phyloP scores from a whole-genome alignment of 1,140 invertebrate species.

The Trachelipus rathkii region DNA sequence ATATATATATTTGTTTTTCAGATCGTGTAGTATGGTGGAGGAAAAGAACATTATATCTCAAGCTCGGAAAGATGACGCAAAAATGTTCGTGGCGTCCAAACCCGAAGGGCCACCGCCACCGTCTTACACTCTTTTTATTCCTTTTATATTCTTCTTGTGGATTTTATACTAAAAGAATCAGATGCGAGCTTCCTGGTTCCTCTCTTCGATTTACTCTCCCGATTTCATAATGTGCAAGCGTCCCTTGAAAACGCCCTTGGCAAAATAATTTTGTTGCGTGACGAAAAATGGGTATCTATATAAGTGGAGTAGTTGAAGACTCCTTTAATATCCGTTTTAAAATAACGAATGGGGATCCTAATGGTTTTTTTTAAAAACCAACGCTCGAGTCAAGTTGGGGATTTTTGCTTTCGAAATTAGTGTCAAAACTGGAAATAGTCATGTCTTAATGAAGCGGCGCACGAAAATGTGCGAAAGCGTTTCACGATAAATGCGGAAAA shows the following conservation, averaged over 20 bases:
- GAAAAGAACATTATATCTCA: not conserved
- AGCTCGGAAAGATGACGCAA: not conserved
- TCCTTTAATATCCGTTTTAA: slow-evolving; percentile 10
- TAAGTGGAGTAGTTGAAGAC: not conserved
- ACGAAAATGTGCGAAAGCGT: too few species aligned
- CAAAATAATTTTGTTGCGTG: slow-evolving; percentile 10
- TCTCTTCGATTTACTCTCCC: not conserved
- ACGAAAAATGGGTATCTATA: slow-evolving; percentile 21
- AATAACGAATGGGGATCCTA: slow-evolving; percentile 21
- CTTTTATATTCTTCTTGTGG: too few species aligned
- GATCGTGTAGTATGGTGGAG: not conserved
- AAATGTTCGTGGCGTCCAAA: not conserved
- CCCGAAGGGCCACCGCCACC: not conserved
- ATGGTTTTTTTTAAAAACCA: slow-evolving; percentile 17
- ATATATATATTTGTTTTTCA: too few species aligned
- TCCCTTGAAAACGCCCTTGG: slow-evolving; percentile 18
- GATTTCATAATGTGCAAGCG: slow-evolving; percentile 20
- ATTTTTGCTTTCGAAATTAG: slow-evolving; percentile 22
- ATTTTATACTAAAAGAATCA: too few species aligned
- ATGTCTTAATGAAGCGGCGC: too few species aligned
- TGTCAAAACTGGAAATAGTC: slow-evolving; percentile 22
- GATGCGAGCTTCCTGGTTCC: not conserved
- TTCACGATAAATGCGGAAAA: too few species aligned
- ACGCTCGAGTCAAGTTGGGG: not conserved
- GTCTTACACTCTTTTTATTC: not conserved